Evolutionary conservation across 1,140 invertebrate species (phyloP), one percentile per base, ranked within the genome.

Genomic region (Scylla paramamosain): DNA sequence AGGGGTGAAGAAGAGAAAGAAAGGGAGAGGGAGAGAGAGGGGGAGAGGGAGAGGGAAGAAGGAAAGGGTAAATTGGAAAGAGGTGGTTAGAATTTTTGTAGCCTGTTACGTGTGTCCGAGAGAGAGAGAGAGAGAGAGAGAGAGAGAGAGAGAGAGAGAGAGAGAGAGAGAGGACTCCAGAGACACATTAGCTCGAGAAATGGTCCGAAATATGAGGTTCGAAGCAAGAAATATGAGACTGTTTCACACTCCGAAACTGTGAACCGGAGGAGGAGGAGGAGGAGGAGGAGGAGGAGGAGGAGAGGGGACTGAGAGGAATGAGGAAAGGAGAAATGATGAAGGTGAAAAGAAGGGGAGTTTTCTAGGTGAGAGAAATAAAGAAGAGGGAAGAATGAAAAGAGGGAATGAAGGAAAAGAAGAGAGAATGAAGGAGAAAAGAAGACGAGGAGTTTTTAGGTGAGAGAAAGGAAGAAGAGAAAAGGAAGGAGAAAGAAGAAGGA

Each of bases 201-300:
- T 77, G 67, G 67, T 77, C 67, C 67, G 67, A 77, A 77, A 77
- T 77, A 77, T 77, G 67, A 77, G 67, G 67, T 77, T 77, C 67
- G 67, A 77, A 77, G 67, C 67, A 77, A 77, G 67, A 77, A 77
- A 77, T 77, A 77, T 77, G 67, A 77, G 67, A 77, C 67, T 77
- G 67, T 77, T 77, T 77, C 67, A 77, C 67, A 77, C 67, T n/a
- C 8, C 6, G 67, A n/a, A 20, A 77, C 20, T n/a, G 67, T 77
- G 67, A 25, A 77, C 67, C 67, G 12, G 67, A n/a, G 25, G 6
- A n/a, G 25, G 67, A n/a, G 25, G 67, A n/a, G 25, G 67, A n/a
- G 25, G 67, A n/a, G 67, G 20, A 77, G 67, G n/a, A n/a, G 67
- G 67, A 77, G 20, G 67, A n/a, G 67, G n/a, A n/a, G 20, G 67